phyloP scores from a whole-genome alignment of 2,113 vertebrate species.

The Todiramphus chloris region DNA sequence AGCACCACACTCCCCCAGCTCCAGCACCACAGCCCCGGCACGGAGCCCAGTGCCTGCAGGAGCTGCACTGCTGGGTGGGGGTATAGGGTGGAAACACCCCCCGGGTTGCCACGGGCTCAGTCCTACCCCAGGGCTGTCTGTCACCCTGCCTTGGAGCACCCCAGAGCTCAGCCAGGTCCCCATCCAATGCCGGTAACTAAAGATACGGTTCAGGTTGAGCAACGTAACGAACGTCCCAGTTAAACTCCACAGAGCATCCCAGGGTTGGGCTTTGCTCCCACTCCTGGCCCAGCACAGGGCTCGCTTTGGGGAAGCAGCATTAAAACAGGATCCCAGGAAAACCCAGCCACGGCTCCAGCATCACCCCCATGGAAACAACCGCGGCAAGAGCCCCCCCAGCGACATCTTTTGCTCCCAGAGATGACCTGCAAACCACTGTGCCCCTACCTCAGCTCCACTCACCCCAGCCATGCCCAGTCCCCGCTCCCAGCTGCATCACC shows the following conservation, averaged over 20 bases:
- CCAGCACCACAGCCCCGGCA: neutral
- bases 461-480: neutral
- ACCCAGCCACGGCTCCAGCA: accelerated
- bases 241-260: neutral
- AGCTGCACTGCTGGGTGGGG: neutral
- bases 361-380: neutral
- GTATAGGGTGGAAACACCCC: neutral
- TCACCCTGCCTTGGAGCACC: neutral
- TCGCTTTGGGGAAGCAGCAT: neutral
- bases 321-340: accelerated
- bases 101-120: accelerated
- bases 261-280: neutral
- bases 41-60: accelerated
- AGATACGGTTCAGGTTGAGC: neutral
- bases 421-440: accelerated
- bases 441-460: accelerated
- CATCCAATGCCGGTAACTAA: accelerated
- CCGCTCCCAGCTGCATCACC: accelerated
- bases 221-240: neutral
- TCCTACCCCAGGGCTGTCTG: accelerated
- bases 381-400: accelerated
- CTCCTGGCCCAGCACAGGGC: neutral
- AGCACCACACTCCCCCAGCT: neutral
- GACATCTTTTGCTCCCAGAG: accelerated
- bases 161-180: neutral